Base-by-base conservation (phyloP, 2,797 vertebrate genomes). In the Echiichthys vipera region DNA sequence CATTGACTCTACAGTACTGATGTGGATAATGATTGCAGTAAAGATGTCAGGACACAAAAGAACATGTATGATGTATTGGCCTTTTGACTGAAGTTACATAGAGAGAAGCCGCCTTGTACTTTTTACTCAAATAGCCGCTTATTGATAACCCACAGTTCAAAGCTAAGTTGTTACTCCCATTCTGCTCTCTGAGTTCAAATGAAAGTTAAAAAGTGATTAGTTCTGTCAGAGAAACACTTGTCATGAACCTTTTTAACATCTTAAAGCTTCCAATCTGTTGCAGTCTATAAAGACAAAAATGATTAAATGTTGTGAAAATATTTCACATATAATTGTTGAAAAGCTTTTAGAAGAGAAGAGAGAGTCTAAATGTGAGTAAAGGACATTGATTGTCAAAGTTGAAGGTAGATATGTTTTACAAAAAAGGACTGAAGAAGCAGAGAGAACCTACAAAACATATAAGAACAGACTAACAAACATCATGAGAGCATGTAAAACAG, bases 91-190 rank as follows among this genome's bases (percentile, higher is more conserved):
- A 71, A 49, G 29, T 63, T 65, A 51, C 25, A 40, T 17, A n/a
- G n/a, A 43, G n/a, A 57, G 39, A 74, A 29, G 13, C 20, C 45
- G 22, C 54, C 46, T 17, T 18, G 13, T 46, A 42, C 24, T 63
- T 54, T 61, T 58, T 32, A n/a, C 34, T 66, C 24, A 69, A 74
- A 57, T 20, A 56, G 46, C 46, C 71, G 20, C 63, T 80, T 29
- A 50, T 37, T 45, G 56, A 55, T 46, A 42, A 61, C 45, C 59
- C 56, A 18, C 20, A 18, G 40, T 77, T 76, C 65, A 70, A 39
- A 66, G 40, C 65, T 71, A 42, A 71, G 45, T 36, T 51, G 37
- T 58, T 34, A 9, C 68, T 77, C 22, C 58, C 36, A 70, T 65
- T 74, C 43, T 22, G 29, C 39, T 69, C n/a, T n/a, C n/a, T n/a